phyloP scores from a whole-genome alignment of 2,888 invertebrate genomes.

The Drosophila monieri region DNA sequence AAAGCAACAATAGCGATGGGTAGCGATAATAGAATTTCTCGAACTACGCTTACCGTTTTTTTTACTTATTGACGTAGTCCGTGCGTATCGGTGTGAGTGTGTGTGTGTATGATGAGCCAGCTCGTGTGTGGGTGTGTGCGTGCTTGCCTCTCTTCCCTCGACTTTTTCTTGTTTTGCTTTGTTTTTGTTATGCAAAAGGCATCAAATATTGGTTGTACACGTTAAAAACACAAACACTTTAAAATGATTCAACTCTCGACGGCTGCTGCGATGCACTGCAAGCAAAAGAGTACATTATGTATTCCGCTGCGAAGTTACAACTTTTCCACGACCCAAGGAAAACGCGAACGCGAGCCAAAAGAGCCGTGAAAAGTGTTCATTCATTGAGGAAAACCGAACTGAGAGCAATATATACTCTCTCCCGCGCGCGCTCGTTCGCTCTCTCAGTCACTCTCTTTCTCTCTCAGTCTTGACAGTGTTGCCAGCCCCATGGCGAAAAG shows the following conservation, averaged over 20 bases:
- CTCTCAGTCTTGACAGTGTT: slow-evolving; percentile 53
- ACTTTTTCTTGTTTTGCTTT: slow-evolving; percentile 48
- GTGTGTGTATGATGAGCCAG: slow-evolving; percentile 41
- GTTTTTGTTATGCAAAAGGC: slow-evolving; percentile 73
- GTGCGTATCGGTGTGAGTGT: slow-evolving; percentile 42
- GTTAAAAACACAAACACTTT: slow-evolving; percentile 50
- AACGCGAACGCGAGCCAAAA: slow-evolving; percentile 42
- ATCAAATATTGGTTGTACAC: slow-evolving; percentile 49
- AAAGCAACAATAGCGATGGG: slow-evolving; percentile 14
- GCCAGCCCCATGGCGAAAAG: slow-evolving; percentile 60
- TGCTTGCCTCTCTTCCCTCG: slow-evolving; percentile 16
- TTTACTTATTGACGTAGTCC: slow-evolving; percentile 74
- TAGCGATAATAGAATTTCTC: slow-evolving; percentile 28
- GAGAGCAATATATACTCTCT: slow-evolving; percentile 55
- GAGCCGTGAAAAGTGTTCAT: slow-evolving; percentile 79
- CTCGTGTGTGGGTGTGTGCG: slow-evolving; percentile 30
- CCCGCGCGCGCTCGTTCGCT: slow-evolving; percentile 32
- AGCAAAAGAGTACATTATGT: slow-evolving; percentile 37
- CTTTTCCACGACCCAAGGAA: slow-evolving; percentile 34
- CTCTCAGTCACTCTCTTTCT: background rate
- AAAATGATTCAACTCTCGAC: slow-evolving; percentile 43
- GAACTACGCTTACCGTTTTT: slow-evolving; percentile 65
- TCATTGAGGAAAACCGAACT: slow-evolving; percentile 80
- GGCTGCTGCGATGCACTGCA: slow-evolving; percentile 19
- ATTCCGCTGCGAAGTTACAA: slow-evolving; percentile 32